These are phyloP conservation scores for Serranus cabrilla DNA, from an alignment of 2,797 vertebrate species.

Conservation along the genomic window DNA sequence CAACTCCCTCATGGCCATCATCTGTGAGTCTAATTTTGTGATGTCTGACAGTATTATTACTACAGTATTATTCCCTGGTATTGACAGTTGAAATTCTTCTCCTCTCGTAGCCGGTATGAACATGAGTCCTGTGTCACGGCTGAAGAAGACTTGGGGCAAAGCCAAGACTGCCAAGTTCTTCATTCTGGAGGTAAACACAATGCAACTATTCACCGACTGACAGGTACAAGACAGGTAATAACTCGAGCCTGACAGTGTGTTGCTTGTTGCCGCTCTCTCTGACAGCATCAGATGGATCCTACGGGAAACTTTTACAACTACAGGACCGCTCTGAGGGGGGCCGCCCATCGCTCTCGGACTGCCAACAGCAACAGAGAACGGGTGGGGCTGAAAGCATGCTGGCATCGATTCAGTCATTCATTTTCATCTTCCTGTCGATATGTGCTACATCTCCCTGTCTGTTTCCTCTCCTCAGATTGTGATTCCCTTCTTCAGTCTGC, in stretches of 20 bases:
- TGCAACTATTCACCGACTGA: not conserved
- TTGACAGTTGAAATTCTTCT: constrained; percentile 17
- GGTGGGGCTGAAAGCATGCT: constrained; percentile 75
- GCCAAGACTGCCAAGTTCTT: constrained; percentile 97
- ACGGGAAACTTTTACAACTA: constrained; percentile 98
- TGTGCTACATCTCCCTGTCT: not conserved
- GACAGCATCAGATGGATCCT: constrained; percentile 97
- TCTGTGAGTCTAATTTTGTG: constrained; percentile 89
- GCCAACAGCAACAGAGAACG: constrained; percentile 95
- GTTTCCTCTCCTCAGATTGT: constrained; percentile 87
- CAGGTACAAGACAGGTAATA: not conserved
- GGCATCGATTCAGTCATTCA: not conserved
- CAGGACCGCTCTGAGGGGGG: constrained; percentile 92
- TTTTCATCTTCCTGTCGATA: not conserved
- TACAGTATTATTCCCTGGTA: not conserved
- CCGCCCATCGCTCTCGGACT: constrained; percentile 92
- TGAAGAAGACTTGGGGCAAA: constrained; percentile 98
- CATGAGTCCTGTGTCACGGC: constrained; percentile 95
- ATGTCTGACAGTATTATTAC: not conserved
- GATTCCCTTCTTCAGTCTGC: constrained; percentile 96
- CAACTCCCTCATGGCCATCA: constrained; percentile 96
- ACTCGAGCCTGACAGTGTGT: constrained; percentile 35
- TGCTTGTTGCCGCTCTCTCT: constrained; percentile 37
- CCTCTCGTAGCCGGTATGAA: constrained; percentile 91
- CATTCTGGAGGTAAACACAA: constrained; percentile 92